Conservation (phyloP, 1,140 invertebrate species). For the Bombus soroeensis region DNA sequence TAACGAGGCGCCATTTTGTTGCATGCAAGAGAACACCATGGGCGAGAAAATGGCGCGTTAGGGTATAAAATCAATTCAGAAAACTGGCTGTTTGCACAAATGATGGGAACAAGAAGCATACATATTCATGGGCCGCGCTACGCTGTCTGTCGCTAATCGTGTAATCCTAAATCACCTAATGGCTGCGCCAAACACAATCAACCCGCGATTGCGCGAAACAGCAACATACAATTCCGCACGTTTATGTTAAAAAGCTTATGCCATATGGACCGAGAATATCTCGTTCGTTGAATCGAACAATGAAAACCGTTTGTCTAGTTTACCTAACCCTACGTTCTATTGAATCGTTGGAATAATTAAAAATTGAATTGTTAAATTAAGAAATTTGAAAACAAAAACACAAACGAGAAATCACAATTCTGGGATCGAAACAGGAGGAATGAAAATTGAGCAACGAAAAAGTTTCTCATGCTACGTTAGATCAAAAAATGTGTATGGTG, state of each 20-base stretch:
- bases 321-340: no score
- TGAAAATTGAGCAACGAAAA: no score
- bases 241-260: slow-evolving; percentile 19
- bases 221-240: neutral
- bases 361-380: no score
- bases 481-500: no score
- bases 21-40: neutral
- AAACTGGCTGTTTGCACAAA: slow-evolving; percentile 35
- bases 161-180: slow-evolving; percentile 52
- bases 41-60: neutral
- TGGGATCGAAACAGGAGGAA: no score
- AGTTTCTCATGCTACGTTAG: no score
- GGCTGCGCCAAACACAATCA: slow-evolving; percentile 34
- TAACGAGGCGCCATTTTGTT: neutral
- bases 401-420: no score
- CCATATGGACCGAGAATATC: no score
- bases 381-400: no score
- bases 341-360: no score
- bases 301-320: no score
- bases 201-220: slow-evolving; percentile 21
- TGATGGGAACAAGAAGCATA: slow-evolving; percentile 39
- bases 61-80: slow-evolving; percentile 16
- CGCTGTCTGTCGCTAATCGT: slow-evolving; percentile 36
- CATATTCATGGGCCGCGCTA: slow-evolving; percentile 34
- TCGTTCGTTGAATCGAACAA: neutral